These are phyloP conservation scores for Diorhabda carinulata DNA, from an alignment of 1,140 invertebrate species.

Conservation along the genomic window DNA sequence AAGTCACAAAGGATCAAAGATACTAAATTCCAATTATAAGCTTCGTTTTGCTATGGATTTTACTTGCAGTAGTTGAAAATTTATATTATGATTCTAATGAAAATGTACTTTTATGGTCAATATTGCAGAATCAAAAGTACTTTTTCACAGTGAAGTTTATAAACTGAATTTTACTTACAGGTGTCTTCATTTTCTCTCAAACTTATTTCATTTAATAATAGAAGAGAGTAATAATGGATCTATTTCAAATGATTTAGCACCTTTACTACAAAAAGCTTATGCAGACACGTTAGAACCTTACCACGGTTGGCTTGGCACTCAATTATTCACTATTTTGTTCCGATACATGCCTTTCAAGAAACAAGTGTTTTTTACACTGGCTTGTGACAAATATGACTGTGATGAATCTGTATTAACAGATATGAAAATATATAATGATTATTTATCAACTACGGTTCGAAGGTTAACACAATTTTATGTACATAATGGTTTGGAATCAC, in stretches of 20 bases:
- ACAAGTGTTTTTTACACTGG: slow-evolving; percentile 30
- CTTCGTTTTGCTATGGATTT: too few species aligned
- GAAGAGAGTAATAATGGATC: slow-evolving; percentile 49
- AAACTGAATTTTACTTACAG: slow-evolving; percentile 47
- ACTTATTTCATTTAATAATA: slow-evolving; percentile 57
- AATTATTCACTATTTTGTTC: slow-evolving; percentile 55
- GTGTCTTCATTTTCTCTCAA: slow-evolving; percentile 58
- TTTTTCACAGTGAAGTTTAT: not conserved
- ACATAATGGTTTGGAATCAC: slow-evolving; percentile 13
- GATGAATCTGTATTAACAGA: slow-evolving; percentile 36
- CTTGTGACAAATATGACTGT: slow-evolving; percentile 26
- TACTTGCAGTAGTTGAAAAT: too few species aligned
- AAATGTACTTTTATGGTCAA: too few species aligned
- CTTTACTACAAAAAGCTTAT: slow-evolving; percentile 58
- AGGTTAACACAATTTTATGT: slow-evolving; percentile 34
- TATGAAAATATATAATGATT: slow-evolving; percentile 34
- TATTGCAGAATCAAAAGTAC: too few species aligned
- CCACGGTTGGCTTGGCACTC: slow-evolving; percentile 64
- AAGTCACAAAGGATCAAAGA: too few species aligned
- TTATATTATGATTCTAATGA: too few species aligned
- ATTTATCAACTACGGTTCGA: slow-evolving; percentile 29
- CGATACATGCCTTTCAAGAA: slow-evolving; percentile 34
- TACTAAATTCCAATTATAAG: too few species aligned
- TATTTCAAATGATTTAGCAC: slow-evolving; percentile 53
- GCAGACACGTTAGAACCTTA: slow-evolving; percentile 59